Evolutionary conservation across 2,113 vertebrate species (phyloP).

Genomic region (Stegastes partitus): DNA sequence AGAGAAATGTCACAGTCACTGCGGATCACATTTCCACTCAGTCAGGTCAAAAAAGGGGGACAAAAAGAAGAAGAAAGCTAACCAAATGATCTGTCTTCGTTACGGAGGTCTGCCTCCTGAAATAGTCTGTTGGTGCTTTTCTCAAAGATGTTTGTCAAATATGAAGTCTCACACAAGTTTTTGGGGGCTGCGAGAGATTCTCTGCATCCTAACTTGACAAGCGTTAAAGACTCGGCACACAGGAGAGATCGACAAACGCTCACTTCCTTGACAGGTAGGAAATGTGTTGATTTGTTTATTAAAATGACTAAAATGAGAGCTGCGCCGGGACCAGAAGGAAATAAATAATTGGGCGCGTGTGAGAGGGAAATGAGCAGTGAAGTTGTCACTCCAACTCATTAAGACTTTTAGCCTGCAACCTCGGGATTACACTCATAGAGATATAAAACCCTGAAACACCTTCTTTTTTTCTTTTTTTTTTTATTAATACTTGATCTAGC

Average conservation of each 20-base stretch:
- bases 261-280: constrained; percentile 61
- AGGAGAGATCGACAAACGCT: constrained; percentile 37
- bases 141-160: constrained; percentile 43
- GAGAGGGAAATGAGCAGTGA: constrained; percentile 25
- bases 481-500: constrained; percentile 45
- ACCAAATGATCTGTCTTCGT: not conserved
- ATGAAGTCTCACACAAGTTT: constrained; percentile 27
- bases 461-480: not conserved
- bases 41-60: not conserved
- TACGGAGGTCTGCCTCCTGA: not conserved
- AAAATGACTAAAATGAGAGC: constrained; percentile 41
- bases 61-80: too few relatives aligned
- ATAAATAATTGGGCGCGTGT: not conserved
- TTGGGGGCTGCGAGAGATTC: constrained; percentile 31
- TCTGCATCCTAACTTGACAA: constrained; percentile 51
- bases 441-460: constrained; percentile 39
- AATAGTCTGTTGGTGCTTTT: constrained; percentile 28
- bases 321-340: not conserved
- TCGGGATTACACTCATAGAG: not conserved
- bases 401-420: constrained; percentile 33
- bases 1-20: not conserved
- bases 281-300: constrained; percentile 68
- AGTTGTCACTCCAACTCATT: constrained; percentile 41
- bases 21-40: not conserved
- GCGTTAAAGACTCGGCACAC: constrained; percentile 65